Evolutionary conservation across 2,888 invertebrate species (phyloP), one percentile per base, ranked within the genome.

Genomic region (Odontomyia ornata): DNA sequence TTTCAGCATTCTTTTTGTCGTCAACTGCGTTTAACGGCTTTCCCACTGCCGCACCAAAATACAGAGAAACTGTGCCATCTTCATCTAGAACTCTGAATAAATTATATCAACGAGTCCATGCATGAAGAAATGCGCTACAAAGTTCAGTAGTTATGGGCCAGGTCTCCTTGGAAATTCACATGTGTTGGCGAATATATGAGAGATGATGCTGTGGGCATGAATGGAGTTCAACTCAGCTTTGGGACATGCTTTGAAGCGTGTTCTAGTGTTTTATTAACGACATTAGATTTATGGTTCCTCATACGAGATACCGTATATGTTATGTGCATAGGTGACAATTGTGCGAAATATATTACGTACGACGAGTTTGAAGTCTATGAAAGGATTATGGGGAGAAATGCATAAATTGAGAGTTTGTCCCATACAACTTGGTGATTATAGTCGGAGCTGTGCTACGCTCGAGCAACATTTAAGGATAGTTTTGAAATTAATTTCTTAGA

Each of bases 11-110:
- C 52, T 18, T 52, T 52, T 52, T 18, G 52, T 15, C 15, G 13
- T 15, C 13, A 2, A 52, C 52, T 60, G 57, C 57, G 4, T 60
- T n/a, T 5, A 9, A 23, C 57, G 23, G 11, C 7, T 21, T 23
- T 7, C 7, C 4, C n/a, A 52, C 52, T 18, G 52, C 52, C 52
- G 13, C 5, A 15, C n/a, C 13, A 5, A 60, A 25, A 23, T 3
- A 60, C 5, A 60, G 21, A 18, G 11, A 60, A 60, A 60, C 25
- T 60, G 25, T 60, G 57, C 25, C 57, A 60, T 60, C 25, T 60
- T 25, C 57, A 60, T 60, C 57, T 60, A 60, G 57, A 60, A 60
- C 57, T 60, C 25, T 60, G 25, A 60, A 60, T 60, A 60, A 60
- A 60, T 60, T 21, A 60, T 60, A 25, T 25, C 57, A 5, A 60